Base-by-base conservation (phyloP, 2,888 invertebrate genomes). In the Psococerastis gibbosa region DNA sequence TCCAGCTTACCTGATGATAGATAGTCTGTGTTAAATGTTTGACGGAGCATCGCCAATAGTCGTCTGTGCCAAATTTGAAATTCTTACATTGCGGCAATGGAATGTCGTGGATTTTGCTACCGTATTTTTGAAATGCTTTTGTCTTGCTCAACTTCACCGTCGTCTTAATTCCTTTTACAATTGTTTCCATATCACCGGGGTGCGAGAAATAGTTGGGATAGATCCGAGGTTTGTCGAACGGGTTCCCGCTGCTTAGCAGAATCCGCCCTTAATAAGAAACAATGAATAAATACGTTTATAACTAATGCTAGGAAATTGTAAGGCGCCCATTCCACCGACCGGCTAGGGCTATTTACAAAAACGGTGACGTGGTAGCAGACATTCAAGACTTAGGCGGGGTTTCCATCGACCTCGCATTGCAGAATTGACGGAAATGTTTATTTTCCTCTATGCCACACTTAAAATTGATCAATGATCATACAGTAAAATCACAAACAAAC, bases 131-230 rank as follows among this genome's bases (percentile, higher is more conserved):
- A 38, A 53, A 50, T 20, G 57, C 49, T 8, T 50, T 46, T 1
- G 58, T 54, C 43, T 54, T 48, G 2, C 54, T 52, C 18, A 56
- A 43, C 2, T 52, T 51, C 13, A 56, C 41, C 0, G 63, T 60
- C 48, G 62, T 68, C 47, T 76, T 73, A 31, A 77, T 38, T 1
- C 62, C 64, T 23, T 60, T 61, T 3, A 63, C 52, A 38, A 57
- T 42, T 13, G 49, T 49, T 22, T 41, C 49, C 6, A 58, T 55
- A 54, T 51, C 60, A 47, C 47, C 49, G 2, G 67, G 68, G 54
- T 79, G 68, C 0, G 73, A 67, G 54, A 88, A 70, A 58, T 88
- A 92, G 56, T 80, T 80, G 0, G 82, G 78, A 49, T 81, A 70
- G 42, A 87, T 67, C n/a, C 70, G 61, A 0, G 88, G 84, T 52